Base-by-base conservation (phyloP, 2,797 vertebrate genomes). In the Bradypus variegatus region DNA sequence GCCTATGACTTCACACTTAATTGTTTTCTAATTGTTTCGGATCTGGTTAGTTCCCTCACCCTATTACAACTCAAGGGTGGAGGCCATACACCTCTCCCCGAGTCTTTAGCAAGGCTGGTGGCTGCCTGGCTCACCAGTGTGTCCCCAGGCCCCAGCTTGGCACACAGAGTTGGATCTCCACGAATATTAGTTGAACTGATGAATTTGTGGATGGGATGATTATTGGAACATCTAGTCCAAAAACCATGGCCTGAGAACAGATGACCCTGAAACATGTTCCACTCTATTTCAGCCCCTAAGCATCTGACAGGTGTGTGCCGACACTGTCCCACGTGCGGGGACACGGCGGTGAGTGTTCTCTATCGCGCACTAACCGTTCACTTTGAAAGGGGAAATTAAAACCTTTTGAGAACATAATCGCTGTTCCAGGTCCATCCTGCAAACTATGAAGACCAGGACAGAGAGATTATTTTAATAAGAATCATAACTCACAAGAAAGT, bases 21-120 rank as follows among this genome's bases (percentile, higher is more conserved):
- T 94, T 96, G 92, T 96, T 95, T 95, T 88, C 89, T 96, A 93
- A 95, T 95, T 96, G 91, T 92, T 85, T 92, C 91, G 3, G 69
- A 76, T 95, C 84, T 96, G 58, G 86, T 92, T 84, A 72, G 93
- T 92, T 95, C 90, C 91, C 93, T 92, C 53, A 58, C 86, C 76
- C 89, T 92, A 89, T 93, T 89, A 92, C 85, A 84, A 73, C 94
- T 93, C 86, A 45, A 88, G 93, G 84, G 92, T 93, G 48, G 86
- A 90, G 89, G 64, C 45, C 55, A 2, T 0, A 33, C 41, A 50
- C 90, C 48, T 69, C 70, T 83, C 60, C 13, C 45, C 25, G 36
- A 19, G 58, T 64, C 72, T 86, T 88, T 92, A 84, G 88, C 60
- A 58, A 91, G 80, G 36, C 83, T 85, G 41, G 33, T 83, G 89